Percentiles rank a stretch among this genome's conserved stretches.
phyloP scores from a whole-genome alignment of 2,113 vertebrate species.

The Phyllostomus discolor region DNA sequence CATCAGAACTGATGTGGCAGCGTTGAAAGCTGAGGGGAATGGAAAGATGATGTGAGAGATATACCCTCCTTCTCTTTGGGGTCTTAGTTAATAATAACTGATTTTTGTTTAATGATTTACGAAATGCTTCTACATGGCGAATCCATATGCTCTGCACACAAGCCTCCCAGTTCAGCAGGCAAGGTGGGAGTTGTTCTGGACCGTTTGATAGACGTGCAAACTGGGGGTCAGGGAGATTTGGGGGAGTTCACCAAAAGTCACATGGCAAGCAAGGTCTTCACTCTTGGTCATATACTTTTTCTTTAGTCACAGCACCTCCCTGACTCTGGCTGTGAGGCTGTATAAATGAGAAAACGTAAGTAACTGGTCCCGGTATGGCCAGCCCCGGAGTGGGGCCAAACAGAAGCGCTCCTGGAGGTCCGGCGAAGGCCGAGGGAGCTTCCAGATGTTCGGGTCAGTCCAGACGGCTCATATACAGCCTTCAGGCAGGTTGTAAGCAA shows the following conservation, averaged over 20 bases:
- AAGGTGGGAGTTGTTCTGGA: not conserved
- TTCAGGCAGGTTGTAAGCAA: not conserved
- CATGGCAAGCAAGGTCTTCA: not conserved
- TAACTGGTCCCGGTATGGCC: not conserved
- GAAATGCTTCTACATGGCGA: not conserved
- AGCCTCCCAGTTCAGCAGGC: not conserved
- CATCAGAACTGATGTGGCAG: slow-evolving; percentile 25
- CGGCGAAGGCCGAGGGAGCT: not conserved
- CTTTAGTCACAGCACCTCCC: not conserved
- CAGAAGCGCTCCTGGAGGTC: not conserved
- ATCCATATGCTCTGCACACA: not conserved
- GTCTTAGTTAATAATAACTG: slow-evolving; percentile 60
- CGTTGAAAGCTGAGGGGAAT: not conserved
- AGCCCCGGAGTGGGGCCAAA: not conserved
- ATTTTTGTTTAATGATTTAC: slow-evolving; percentile 53
- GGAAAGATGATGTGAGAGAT: slow-evolving; percentile 31
- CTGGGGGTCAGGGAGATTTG: not conserved
- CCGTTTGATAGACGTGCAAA: not conserved
- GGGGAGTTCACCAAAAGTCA: not conserved
- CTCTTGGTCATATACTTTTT: not conserved
- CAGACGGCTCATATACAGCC: not conserved
- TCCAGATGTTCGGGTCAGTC: not conserved
- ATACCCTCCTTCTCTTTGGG: not conserved
- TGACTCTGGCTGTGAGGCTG: not conserved
- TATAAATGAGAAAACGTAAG: not conserved